Percentiles rank a stretch among this genome's conserved stretches.
phyloP scores from a whole-genome alignment of 1,140 invertebrate species.

The Maniola jurtina region DNA sequence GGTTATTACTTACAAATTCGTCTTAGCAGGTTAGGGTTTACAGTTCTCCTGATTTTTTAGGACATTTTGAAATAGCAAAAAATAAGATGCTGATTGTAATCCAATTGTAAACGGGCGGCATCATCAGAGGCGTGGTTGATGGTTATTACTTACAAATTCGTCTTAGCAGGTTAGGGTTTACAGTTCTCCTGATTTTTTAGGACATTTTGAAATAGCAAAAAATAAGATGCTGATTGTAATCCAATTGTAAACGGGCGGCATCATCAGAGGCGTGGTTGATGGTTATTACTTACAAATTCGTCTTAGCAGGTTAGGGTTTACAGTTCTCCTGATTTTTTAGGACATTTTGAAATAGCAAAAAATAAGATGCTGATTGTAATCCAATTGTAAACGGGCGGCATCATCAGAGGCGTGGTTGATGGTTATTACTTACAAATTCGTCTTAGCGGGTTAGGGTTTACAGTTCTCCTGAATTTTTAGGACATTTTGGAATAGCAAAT shows the following conservation, averaged over 20 bases:
- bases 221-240: slow-evolving; percentile 10
- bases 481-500: neutral
- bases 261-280: neutral
- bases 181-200: neutral
- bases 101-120: slow-evolving; percentile 10
- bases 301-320: neutral
- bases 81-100: slow-evolving; percentile 10
- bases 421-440: neutral
- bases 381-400: slow-evolving; percentile 10
- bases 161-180: neutral
- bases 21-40: neutral
- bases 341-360: neutral
- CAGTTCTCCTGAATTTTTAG: neutral
- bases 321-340: neutral
- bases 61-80: neutral
- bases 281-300: neutral
- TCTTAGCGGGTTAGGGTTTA: neutral
- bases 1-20: neutral
- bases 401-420: neutral
- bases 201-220: neutral
- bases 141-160: neutral
- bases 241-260: slow-evolving; percentile 10
- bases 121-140: neutral
- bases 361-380: slow-evolving; percentile 10
- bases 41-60: neutral